Base-by-base conservation (phyloP, 2,888 invertebrate genomes). In the Drosophila phalerata region DNA sequence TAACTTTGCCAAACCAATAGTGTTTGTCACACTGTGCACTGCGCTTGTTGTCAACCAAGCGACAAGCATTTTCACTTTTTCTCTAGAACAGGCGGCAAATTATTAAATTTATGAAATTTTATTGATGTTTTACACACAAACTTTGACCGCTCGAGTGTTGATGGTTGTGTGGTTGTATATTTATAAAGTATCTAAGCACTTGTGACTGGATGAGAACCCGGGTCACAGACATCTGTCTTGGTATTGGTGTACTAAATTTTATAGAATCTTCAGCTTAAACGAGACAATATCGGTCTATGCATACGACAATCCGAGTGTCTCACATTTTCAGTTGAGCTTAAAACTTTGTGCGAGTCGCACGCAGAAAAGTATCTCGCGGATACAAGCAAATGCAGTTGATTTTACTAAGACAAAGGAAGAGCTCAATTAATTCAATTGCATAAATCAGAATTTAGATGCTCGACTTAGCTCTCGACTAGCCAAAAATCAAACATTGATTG, bases 71-170 rank as follows among this genome's bases (percentile, higher is more conserved):
- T 86, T 84, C 85, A 84, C 81, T 86, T 86, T 84, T 84, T 60
- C 79, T 77, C 69, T 63, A 73, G 72, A 80, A 51, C 69, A 64
- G 75, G 65, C 79, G 72, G 62, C 62, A 75, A 85, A 82, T 86
- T 76, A 85, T 88, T 78, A 85, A 88, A 88, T 86, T 86, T 88
- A 83, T 85, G 77, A 83, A 85, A 77, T 83, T 86, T 73, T 88
- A 88, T 86, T 86, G 85, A 87, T 82, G 77, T 85, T 74, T 77
- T 76, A 85, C 87, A 87, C 80, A 82, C 77, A 78, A 84, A 80
- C 85, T 85, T 79, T 85, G 82, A 74, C 73, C 78, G 85, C 85
- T 79, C 68, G 69, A 73, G 79, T 57, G 74, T 62, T 30, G 67
- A 42, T 65, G 30, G 10, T n/a, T 42, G 51, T 47, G 57, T 61